Evolutionary conservation across 2,797 vertebrate genomes (phyloP).

Genomic region (Tauraco hartlaubi): DNA sequence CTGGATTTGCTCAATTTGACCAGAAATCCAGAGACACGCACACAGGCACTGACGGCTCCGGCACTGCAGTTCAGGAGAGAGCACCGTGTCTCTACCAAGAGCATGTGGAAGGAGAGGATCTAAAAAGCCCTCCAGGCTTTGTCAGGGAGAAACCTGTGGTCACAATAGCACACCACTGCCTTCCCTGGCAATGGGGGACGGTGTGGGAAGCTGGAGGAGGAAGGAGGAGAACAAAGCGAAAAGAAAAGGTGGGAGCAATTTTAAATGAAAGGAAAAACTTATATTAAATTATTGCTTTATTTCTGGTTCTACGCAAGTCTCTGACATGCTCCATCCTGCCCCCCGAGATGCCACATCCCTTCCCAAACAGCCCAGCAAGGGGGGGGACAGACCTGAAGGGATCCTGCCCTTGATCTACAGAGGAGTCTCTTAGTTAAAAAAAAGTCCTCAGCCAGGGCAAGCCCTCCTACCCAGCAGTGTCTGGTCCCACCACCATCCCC

Average conservation of each 20-base stretch:
- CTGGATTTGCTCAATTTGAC: not conserved
- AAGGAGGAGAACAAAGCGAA: not conserved
- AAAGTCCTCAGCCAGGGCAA: not conserved
- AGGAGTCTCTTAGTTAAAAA: not conserved
- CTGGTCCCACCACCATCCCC: not conserved
- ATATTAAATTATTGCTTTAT: conserved; percentile 74
- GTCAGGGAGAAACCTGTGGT: not conserved
- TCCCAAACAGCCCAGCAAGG: not conserved
- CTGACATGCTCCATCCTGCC: not conserved
- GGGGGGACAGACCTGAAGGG: conserved; percentile 37
- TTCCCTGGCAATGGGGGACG: not conserved
- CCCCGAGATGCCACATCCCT: not conserved
- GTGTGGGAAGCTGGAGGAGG: fast-evolving
- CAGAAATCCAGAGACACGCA: not conserved
- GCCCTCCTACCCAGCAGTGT: not conserved
- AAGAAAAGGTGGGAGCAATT: not conserved
- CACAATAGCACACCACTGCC: not conserved
- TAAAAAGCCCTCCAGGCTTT: not conserved
- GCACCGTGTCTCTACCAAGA: not conserved
- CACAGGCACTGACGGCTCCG: not conserved
- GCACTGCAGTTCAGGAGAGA: not conserved
- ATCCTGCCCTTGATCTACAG: conserved; percentile 39
- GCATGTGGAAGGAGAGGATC: not conserved
- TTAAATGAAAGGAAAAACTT: conserved; percentile 1
- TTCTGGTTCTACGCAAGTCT: conserved; percentile 46